Evolutionary conservation across 2,113 vertebrate species (phyloP).

Genomic region (Trogon melanurus): DNA sequence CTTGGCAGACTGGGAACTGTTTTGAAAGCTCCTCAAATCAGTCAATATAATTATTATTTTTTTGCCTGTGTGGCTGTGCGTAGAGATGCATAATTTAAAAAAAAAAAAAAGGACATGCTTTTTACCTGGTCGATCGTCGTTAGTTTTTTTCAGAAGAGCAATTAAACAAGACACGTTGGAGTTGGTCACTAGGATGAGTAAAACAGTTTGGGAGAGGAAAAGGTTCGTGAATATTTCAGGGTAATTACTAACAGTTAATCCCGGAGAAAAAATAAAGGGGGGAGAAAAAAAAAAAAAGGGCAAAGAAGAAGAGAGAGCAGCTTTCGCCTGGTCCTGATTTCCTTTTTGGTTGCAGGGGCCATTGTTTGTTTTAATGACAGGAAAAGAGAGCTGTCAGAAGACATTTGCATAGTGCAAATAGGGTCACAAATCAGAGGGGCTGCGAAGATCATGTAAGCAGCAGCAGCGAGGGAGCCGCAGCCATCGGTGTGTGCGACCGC

Average conservation of each 20-base stretch:
- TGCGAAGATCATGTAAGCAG: neutral
- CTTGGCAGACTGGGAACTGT: neutral
- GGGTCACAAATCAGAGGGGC: constrained; percentile 61
- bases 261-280: neutral
- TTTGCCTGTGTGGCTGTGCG: accelerated
- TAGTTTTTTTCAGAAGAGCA: neutral
- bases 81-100: accelerated
- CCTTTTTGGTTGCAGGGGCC: constrained; percentile 59
- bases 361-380: constrained; percentile 72
- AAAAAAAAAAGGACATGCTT: neutral
- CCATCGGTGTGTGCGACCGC: neutral
- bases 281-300: no score
- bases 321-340: constrained; percentile 65
- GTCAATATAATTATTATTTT: neutral
- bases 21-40: neutral
- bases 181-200: neutral
- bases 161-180: neutral
- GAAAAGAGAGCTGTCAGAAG: constrained; percentile 69
- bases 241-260: constrained; percentile 52
- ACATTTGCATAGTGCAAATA: constrained; percentile 68
- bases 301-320: constrained; percentile 11
- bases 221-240: constrained; percentile 37
- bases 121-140: neutral
- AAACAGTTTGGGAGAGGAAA: neutral
- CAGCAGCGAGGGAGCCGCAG: neutral